Base-by-base conservation (phyloP, 2,113 vertebrate species). In the Jacana jacana region DNA sequence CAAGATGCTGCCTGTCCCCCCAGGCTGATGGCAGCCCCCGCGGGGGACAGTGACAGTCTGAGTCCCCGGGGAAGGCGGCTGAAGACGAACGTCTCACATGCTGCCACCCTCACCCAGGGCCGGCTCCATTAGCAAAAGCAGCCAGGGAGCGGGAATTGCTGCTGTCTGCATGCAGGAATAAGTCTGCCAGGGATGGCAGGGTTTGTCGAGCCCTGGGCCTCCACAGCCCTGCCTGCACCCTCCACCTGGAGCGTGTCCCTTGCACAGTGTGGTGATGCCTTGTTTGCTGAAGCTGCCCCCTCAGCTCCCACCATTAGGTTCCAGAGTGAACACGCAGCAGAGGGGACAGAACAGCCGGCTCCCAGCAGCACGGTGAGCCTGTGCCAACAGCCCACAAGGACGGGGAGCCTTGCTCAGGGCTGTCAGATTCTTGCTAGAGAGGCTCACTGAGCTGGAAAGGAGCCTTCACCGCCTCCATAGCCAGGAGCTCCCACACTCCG, bases 301-400 rank as follows among this genome's bases (percentile, higher is more conserved):
- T 92, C 77, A 78, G 76, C 61, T 90, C 63, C 69, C 89, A 93
- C 70, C 92, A 52, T 96, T 85, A 91, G 61, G 91, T 81, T 95
- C 81, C 77, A 95, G 91, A 92, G 91, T 49, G 89, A 90, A 75
- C 77, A 20, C 0, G 15, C 49, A 77, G 68, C 80, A 86, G 83
- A 83, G 80, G n/a, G 80, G 83, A 90, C 83, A 7, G 80, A 95
- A 88, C 72, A 93, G 80, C 49, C 61, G n/a, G 63, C 91, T 95
- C 80, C 86, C 72, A 66, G 81, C 73, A 84, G 77, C 64, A 13
- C 10, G 60, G 63, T 48, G 58, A 86, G 81, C 54, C 76, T 52
- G 80, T 18, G 84, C 77, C 89, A 94, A 58, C 89, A 96, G 89
- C 93, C 86, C 79, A 90, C 60, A 14, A 71, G 82, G 88, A 95